Conservation (phyloP, 2,888 invertebrate genomes). For the Acanthopleura granulata region DNA sequence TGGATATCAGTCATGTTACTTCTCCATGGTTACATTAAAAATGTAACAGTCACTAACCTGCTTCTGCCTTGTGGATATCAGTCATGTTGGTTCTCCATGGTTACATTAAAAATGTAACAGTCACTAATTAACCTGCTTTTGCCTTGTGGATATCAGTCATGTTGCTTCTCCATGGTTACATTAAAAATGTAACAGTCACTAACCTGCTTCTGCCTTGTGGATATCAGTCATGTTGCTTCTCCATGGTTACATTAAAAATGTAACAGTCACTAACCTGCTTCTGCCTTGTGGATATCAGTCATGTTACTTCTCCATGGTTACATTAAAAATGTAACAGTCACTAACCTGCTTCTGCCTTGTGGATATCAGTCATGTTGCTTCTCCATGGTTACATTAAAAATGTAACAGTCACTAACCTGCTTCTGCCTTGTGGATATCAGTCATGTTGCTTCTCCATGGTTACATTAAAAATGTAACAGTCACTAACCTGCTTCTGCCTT, state of each 20-base stretch:
- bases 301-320: no score
- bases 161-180: no score
- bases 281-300: background rate
- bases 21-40: slow-evolving; percentile 17
- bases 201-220: slow-evolving; percentile 27
- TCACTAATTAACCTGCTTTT: background rate
- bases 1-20: no score
- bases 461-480: background rate
- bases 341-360: background rate
- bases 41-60: background rate
- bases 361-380: no score
- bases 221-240: no score
- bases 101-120: background rate
- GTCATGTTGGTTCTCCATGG: no score
- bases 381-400: background rate
- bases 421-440: background rate
- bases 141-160: background rate
- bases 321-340: background rate
- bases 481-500: slow-evolving; percentile 66
- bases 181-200: slow-evolving; percentile 16
- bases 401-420: background rate
- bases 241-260: background rate
- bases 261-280: background rate
- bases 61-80: background rate
- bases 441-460: no score